These are phyloP conservation scores for Chrysemys picta DNA, from an alignment of 2,113 vertebrate genomes.

Conservation along the genomic window DNA sequence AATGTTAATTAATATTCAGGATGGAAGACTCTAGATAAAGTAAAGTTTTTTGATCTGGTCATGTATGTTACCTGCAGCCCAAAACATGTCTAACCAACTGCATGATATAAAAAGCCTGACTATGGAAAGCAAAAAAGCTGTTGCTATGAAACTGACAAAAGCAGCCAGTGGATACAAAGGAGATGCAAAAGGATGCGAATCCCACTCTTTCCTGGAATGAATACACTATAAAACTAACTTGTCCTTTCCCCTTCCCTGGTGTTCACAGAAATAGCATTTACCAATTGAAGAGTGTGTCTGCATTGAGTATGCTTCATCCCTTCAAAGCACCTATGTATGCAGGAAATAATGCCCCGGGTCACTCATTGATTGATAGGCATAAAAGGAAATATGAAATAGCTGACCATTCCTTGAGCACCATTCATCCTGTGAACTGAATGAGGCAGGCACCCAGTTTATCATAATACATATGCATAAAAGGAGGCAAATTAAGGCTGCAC, in stretches of 20 bases:
- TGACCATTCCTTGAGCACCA: accelerated
- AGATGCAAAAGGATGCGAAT: background rate
- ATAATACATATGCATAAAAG: background rate
- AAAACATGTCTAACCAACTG: background rate
- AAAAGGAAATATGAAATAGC: accelerated
- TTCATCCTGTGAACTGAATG: background rate
- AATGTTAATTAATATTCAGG: background rate
- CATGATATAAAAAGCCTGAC: background rate
- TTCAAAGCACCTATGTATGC: background rate
- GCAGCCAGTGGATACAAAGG: background rate
- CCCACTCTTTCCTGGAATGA: background rate
- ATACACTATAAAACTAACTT: background rate
- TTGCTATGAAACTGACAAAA: background rate
- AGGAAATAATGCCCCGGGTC: background rate
- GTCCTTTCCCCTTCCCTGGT: background rate
- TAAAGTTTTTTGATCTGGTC: background rate
- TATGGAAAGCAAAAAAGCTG: background rate
- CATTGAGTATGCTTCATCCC: background rate
- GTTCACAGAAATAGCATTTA: background rate
- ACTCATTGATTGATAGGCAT: background rate
- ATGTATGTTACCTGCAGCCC: background rate
- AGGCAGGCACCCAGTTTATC: background rate
- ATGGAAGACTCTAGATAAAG: background rate
- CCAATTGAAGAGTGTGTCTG: background rate
- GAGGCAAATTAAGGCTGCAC: background rate